Conservation (phyloP, 2,888 invertebrate genomes). For the Aphrophora alni region DNA sequence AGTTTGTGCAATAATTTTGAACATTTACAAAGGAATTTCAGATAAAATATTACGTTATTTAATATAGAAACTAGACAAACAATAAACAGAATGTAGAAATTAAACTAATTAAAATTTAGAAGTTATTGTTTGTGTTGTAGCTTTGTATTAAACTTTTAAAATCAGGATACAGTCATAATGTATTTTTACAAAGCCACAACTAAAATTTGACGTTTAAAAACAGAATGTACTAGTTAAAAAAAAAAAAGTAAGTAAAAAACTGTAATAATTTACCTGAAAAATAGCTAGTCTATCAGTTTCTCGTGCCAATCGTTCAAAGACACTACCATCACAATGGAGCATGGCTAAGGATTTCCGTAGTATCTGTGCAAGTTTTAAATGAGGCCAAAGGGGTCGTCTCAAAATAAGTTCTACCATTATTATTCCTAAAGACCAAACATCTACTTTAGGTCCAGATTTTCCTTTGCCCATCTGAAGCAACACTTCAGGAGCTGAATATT, state of each 20-base stretch:
- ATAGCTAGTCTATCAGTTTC: slow-evolving; percentile 75
- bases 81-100: no score
- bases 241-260: slow-evolving; percentile 29
- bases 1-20: no score
- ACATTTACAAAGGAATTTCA: no score
- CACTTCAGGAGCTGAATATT: slow-evolving; percentile 84
- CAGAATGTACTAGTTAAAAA: neutral
- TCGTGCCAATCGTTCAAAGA: slow-evolving; percentile 76
- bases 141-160: no score
- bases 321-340: slow-evolving; percentile 64
- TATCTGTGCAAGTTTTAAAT: slow-evolving; percentile 75
- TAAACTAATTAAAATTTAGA: no score
- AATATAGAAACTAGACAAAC: no score
- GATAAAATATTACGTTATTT: no score
- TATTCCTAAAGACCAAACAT: slow-evolving; percentile 95
- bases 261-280: slow-evolving; percentile 67
- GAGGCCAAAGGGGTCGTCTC: slow-evolving; percentile 73
- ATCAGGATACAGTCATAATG: no score
- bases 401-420: slow-evolving; percentile 82
- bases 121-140: no score
- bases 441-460: slow-evolving; percentile 76
- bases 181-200: no score
- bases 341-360: slow-evolving; percentile 77
- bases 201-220: no score
- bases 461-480: slow-evolving; percentile 70